Percentiles rank a stretch among this genome's conserved stretches.
These are phyloP conservation scores for Rhinichthys klamathensis DNA, from an alignment of 2,113 vertebrate genomes.

Conservation along the genomic window DNA sequence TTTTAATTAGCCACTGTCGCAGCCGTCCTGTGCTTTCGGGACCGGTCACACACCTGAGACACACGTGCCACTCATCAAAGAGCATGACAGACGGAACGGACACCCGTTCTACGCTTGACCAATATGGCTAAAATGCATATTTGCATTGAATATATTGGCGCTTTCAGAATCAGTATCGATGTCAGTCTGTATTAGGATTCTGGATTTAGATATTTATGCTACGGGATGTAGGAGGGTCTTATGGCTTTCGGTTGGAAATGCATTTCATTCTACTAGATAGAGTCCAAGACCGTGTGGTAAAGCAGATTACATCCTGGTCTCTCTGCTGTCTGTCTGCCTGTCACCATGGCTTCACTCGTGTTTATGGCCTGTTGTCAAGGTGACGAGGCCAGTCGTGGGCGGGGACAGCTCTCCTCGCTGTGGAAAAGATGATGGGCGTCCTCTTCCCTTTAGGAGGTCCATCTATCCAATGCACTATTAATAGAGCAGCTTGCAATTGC, in stretches of 20 bases:
- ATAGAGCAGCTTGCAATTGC: slow-evolving; percentile 10
- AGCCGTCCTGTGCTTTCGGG: background rate
- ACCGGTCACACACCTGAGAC: slow-evolving; percentile 38
- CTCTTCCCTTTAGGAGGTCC: slow-evolving; percentile 58
- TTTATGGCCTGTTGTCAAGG: slow-evolving; percentile 69
- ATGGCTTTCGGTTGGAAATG: slow-evolving; percentile 13
- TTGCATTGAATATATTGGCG: background rate
- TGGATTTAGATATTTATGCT: slow-evolving; percentile 4
- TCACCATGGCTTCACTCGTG: slow-evolving; percentile 63
- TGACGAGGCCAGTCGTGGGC: slow-evolving; percentile 41
- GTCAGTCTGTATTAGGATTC: background rate
- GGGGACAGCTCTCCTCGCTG: slow-evolving; percentile 26
- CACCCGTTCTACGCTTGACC: background rate
- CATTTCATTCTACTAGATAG: background rate
- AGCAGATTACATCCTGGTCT: slow-evolving; percentile 48
- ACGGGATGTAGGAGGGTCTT: background rate
- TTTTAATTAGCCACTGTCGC: slow-evolving; percentile 24
- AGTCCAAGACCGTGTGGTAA: slow-evolving; percentile 32
- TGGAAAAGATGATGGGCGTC: slow-evolving; percentile 58
- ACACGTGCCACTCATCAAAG: slow-evolving; percentile 9
- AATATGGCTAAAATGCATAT: background rate
- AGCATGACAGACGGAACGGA: background rate
- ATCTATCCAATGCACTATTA: slow-evolving; percentile 40
- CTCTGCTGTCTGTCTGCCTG: slow-evolving; percentile 49
- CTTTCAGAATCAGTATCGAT: background rate